Conservation (phyloP, 2,797 vertebrate genomes). For the Halcyon chelicuti region DNA sequence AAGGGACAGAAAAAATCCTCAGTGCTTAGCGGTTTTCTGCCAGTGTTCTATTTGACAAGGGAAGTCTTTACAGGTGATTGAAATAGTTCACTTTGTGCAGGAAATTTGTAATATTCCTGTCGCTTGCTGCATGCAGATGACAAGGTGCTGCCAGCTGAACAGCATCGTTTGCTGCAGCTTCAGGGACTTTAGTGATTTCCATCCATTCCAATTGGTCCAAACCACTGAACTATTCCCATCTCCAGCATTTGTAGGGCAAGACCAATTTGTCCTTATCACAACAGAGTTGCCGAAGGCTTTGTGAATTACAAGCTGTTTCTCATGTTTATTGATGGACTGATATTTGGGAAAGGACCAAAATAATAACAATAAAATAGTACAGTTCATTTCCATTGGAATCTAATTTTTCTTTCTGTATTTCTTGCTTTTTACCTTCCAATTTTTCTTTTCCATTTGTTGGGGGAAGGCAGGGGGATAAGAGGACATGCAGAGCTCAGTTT, state of each 20-base stretch:
- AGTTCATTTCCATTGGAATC: conserved; percentile 62
- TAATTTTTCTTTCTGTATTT: not conserved
- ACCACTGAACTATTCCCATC: conserved; percentile 67
- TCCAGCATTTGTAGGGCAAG: conserved; percentile 56
- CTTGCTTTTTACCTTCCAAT: not conserved
- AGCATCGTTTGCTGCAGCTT: conserved; percentile 57
- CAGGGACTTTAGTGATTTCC: conserved; percentile 53
- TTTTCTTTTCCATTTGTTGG: not conserved
- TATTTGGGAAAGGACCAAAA: conserved; percentile 73
- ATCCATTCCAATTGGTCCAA: conserved; percentile 69
- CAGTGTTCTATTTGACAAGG: conserved; percentile 57
- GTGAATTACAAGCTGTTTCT: conserved; percentile 75
- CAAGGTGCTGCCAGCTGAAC: conserved; percentile 54
- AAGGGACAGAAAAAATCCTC: not conserved
- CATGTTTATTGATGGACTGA: conserved; percentile 78
- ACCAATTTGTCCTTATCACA: conserved; percentile 72
- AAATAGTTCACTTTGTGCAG: conserved; percentile 56
- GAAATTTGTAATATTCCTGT: conserved; percentile 46
- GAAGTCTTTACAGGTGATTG: conserved; percentile 65
- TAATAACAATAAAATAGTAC: conserved; percentile 14
- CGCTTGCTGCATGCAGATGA: conserved; percentile 56
- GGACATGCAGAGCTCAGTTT: conserved; percentile 64
- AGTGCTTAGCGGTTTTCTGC: conserved; percentile 22
- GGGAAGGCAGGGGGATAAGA: not conserved
- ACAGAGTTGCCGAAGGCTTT: conserved; percentile 55